Base-by-base conservation (phyloP, 2,113 vertebrate species). In the Heterochromis multidens region DNA sequence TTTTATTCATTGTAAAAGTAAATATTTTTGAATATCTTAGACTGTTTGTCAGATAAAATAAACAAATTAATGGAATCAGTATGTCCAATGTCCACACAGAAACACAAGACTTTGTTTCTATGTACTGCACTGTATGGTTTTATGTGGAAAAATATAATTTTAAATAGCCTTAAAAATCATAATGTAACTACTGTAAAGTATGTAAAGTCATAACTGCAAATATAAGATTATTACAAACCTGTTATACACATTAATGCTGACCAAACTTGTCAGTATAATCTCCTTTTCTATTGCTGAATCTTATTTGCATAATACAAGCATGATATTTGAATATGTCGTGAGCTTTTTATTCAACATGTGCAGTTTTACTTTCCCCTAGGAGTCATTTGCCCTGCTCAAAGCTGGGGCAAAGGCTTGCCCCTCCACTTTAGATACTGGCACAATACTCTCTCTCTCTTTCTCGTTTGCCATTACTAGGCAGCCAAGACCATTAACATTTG, bases 401-500 rank as follows among this genome's bases (percentile, higher is more conserved):
- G 87, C 82, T 14, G 43, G 61, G 80, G 81, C 74, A 85, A 77
- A 61, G 23, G 57, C 85, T 91, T 40, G 81, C 79, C 87, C 79
- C 58, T 87, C 70, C 78, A 87, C 82, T 92, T 87, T 77, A 80
- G 58, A 91, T 72, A 43, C 11, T 85, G 83, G 90, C 89, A 70
- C 80, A 87, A 59, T 83, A 35, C 52, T 29, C 82, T 62, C 52
- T 56, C 58, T 59, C 19, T 59, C 19, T 85, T 76, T 61, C 43
- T 14, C 31, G 3, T 25, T 79, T 21, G 23, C 49, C 2, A 61
- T 23, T 17, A 43, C n/a, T 74, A 33, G 11, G 46, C 58, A 61
- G 87, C 88, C 92, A 90, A 86, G 76, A 61, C 80, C 76, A 83
- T 91, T 89, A 93, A 85, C 80, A 88, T 92, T 86, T 87, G 82